These are phyloP conservation scores for Acanthacorydalis orientalis DNA, from an alignment of 2,888 invertebrate species.

Conservation along the genomic window DNA sequence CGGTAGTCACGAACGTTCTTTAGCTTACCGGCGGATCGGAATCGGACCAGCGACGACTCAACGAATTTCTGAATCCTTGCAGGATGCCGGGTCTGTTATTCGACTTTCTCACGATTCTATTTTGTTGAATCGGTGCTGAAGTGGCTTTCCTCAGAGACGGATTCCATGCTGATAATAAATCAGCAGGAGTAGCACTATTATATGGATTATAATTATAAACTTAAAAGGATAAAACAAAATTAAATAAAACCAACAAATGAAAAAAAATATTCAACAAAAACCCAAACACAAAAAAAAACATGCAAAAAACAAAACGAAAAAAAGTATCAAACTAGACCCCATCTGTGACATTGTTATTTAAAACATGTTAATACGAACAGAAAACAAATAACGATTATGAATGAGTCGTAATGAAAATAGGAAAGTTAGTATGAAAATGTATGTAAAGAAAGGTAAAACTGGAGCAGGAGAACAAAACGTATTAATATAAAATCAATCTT, in stretches of 20 bases:
- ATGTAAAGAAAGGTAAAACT: no score
- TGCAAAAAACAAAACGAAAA: constrained; percentile 7
- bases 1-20: no score
- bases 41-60: constrained; percentile 33
- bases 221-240: constrained; percentile 11
- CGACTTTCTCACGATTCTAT: constrained; percentile 9
- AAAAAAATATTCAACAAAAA: constrained; percentile 9
- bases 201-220: constrained; percentile 3
- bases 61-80: constrained; percentile 43
- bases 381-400: constrained; percentile 11
- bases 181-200: constrained; percentile 17
- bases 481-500: not conserved
- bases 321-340: constrained; percentile 9
- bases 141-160: constrained; percentile 27
- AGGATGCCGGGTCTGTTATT: constrained; percentile 25
- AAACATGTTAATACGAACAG: constrained; percentile 7
- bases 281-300: constrained; percentile 7
- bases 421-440: no score
- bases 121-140: constrained; percentile 23
- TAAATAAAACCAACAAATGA: constrained; percentile 11
- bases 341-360: constrained; percentile 1
- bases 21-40: constrained; percentile 20
- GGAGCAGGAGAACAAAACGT: no score
- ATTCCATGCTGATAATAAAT: constrained; percentile 23
- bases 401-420: not conserved